phyloP scores from a whole-genome alignment of 1,140 invertebrate species.

The Daktulosphaira vitifoliae region DNA sequence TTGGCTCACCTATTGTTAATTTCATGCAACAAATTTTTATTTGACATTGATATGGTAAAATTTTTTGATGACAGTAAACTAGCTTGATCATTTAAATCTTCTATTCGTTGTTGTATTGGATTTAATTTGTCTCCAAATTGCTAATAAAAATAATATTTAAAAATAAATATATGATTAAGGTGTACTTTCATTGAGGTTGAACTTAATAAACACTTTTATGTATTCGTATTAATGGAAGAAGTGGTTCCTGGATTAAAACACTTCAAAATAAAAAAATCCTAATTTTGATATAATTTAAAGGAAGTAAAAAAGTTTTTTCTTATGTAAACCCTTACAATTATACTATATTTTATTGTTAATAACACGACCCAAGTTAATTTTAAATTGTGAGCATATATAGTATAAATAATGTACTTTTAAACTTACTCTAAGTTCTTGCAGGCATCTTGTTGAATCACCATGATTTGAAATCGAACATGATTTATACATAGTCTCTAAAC shows the following conservation, averaged over 20 bases:
- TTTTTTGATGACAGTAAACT: slow-evolving; percentile 56
- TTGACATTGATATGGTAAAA: slow-evolving; percentile 57
- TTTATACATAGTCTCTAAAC: slow-evolving; percentile 68
- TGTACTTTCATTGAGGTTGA: too few species aligned
- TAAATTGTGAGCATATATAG: too few species aligned
- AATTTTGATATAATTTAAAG: too few species aligned
- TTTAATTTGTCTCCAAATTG: slow-evolving; percentile 65
- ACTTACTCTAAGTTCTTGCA: slow-evolving; percentile 61
- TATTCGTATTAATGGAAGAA: too few species aligned
- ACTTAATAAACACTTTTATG: too few species aligned
- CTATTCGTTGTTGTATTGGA: slow-evolving; percentile 62
- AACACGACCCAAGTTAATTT: too few species aligned
- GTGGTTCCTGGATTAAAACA: too few species aligned
- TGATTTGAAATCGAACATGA: slow-evolving; percentile 66
- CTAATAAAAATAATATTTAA: slow-evolving; percentile 44
- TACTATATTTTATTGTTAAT: too few species aligned
- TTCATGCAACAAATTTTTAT: slow-evolving; percentile 67
- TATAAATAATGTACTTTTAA: too few species aligned
- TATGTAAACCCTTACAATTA: too few species aligned
- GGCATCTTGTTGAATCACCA: slow-evolving; percentile 68
- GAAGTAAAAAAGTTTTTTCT: too few species aligned
- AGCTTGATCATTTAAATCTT: slow-evolving; percentile 72
- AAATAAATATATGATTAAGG: neutral
- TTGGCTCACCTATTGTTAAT: slow-evolving; percentile 63
- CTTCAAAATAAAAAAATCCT: too few species aligned